Conservation (phyloP, 2,113 vertebrate species). For the Anoura caudifer region DNA sequence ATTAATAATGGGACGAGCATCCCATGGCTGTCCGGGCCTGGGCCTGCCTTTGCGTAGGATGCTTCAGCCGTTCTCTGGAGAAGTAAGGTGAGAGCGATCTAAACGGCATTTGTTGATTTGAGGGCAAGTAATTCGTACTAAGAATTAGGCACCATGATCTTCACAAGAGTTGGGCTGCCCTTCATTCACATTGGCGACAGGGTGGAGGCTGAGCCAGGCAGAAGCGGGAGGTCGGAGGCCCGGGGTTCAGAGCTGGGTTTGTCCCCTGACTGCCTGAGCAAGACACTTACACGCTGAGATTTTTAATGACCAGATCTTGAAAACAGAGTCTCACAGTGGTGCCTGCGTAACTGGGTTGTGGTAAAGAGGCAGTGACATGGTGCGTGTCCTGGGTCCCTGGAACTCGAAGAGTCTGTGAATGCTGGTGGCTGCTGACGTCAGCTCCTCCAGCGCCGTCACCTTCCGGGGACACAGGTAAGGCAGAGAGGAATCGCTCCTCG, state of each 20-base stretch:
- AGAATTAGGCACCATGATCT: not conserved
- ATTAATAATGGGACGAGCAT: not conserved
- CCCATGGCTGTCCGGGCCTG: accelerated
- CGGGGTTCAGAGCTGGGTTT: not conserved
- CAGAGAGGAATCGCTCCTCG: not conserved
- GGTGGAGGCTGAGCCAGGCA: not conserved
- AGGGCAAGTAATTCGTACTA: not conserved
- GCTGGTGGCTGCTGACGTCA: no score
- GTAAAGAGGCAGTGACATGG: accelerated
- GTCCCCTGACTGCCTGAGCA: not conserved
- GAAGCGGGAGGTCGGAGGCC: not conserved
- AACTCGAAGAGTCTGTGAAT: no score
- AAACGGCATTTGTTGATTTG: not conserved
- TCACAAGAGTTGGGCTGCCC: not conserved
- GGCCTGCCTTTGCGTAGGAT: accelerated
- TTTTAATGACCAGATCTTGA: not conserved
- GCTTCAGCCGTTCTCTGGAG: not conserved
- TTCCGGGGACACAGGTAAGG: not conserved
- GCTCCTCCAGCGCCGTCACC: accelerated
- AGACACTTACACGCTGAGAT: not conserved
- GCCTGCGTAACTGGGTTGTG: not conserved
- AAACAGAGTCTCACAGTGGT: not conserved
- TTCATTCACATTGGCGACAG: not conserved
- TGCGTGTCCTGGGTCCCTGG: no score
- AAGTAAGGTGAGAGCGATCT: not conserved